Evolutionary conservation across 2,888 invertebrate genomes (phyloP).

Genomic region (Tenodera sinensis): DNA sequence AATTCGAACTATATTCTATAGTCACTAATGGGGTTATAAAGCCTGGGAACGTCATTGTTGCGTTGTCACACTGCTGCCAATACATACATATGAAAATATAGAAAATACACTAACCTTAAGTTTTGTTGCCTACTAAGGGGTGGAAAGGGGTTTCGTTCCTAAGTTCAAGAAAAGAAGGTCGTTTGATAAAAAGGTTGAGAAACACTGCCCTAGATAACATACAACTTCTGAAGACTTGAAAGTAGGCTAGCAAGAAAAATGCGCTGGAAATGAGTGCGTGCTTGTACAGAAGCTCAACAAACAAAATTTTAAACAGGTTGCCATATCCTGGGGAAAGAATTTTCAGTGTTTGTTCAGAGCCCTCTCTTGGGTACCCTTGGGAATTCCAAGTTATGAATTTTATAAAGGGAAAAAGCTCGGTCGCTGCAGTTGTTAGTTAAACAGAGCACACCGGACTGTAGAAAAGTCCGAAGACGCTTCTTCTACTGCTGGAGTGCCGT

Average conservation of each 20-base stretch:
- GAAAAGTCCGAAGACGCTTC: neutral
- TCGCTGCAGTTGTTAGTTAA: neutral
- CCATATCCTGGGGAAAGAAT: neutral
- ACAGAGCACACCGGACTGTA: neutral
- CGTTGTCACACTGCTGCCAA: no score
- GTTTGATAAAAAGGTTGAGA: no score
- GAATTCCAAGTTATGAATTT: neutral
- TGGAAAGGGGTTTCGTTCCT: no score
- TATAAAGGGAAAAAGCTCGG: neutral
- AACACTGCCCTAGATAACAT: no score
- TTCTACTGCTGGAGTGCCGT: neutral
- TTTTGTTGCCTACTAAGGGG: no score
- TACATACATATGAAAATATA: no score
- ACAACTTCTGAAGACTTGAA: neutral
- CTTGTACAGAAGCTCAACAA: neutral
- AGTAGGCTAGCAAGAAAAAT: neutral
- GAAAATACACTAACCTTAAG: no score
- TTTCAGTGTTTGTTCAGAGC: neutral
- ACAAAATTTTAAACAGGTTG: neutral
- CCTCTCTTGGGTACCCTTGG: neutral
- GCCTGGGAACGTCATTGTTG: no score
- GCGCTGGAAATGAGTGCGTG: neutral
- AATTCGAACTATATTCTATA: no score
- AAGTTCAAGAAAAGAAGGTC: no score
- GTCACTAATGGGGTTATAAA: no score